These are phyloP conservation scores for Ispidina lecontei DNA, from an alignment of 2,797 vertebrate genomes.

Conservation along the genomic window DNA sequence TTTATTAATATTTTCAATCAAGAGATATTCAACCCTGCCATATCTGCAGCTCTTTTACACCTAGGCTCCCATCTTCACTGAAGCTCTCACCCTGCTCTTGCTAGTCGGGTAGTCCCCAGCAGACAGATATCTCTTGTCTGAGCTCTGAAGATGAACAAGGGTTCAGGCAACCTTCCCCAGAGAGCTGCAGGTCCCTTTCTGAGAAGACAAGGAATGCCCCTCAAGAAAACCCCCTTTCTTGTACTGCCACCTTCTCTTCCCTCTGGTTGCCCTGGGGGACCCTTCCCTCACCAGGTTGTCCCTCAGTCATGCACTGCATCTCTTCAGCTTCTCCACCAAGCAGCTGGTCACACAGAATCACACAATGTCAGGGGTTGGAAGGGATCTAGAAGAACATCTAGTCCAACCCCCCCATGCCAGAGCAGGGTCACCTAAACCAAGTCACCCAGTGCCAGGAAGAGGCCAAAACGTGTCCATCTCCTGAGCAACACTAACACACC, in stretches of 20 bases:
- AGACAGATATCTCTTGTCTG: rapidly evolving
- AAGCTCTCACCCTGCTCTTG: neutral
- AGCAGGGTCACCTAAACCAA: no score
- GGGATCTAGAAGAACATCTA: no score
- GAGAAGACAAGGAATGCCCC: neutral
- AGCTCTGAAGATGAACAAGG: neutral
- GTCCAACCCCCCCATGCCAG: no score
- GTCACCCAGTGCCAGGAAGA: neutral
- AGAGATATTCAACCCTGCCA: neutral
- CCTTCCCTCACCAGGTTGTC: neutral
- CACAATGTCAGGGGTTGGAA: no score
- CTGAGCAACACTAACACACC: neutral
- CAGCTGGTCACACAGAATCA: no score
- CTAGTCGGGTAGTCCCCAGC: neutral
- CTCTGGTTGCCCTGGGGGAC: rapidly evolving
- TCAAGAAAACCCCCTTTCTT: neutral
- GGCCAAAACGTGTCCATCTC: neutral
- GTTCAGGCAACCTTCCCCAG: neutral
- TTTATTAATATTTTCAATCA: neutral
- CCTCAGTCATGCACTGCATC: rapidly evolving
- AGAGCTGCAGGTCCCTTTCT: neutral
- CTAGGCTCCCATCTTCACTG: neutral
- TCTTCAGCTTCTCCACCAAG: neutral
- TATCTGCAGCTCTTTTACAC: neutral
- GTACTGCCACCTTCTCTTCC: neutral